These are phyloP conservation scores for Uloborus plumipes DNA, from an alignment of 2,888 invertebrate genomes.

Conservation along the genomic window DNA sequence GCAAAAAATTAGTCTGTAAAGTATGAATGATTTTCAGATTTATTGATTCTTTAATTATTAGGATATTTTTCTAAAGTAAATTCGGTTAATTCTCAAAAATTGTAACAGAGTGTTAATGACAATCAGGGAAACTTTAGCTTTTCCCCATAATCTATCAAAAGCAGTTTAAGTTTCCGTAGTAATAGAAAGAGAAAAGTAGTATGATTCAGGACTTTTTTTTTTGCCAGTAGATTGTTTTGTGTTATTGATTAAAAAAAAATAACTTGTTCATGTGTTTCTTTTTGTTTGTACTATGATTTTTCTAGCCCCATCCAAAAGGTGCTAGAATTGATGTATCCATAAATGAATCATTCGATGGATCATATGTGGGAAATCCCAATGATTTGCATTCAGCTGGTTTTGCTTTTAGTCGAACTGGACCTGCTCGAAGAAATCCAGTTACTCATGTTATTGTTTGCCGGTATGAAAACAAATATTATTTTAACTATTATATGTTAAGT, in stretches of 20 bases:
- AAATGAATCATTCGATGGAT: conserved; percentile 94
- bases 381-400: conserved; percentile 82
- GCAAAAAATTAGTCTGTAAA: no score
- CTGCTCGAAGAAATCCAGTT: conserved; percentile 81
- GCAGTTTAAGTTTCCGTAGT: no score
- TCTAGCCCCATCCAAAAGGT: conserved; percentile 73
- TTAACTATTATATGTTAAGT: neutral
- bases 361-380: conserved; percentile 89
- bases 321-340: conserved; percentile 95
- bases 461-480: conserved; percentile 65
- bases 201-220: no score
- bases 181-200: no score
- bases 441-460: conserved; percentile 82
- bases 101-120: no score
- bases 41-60: no score
- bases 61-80: no score
- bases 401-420: conserved; percentile 79
- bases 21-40: no score
- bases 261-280: neutral
- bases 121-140: no score
- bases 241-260: neutral
- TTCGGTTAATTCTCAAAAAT: no score
- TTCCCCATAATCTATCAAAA: no score
- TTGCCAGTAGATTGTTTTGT: neutral
- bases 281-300: conserved; percentile 2